Conservation (phyloP, 2,888 invertebrate genomes). For the Heteromurus nitidus region DNA sequence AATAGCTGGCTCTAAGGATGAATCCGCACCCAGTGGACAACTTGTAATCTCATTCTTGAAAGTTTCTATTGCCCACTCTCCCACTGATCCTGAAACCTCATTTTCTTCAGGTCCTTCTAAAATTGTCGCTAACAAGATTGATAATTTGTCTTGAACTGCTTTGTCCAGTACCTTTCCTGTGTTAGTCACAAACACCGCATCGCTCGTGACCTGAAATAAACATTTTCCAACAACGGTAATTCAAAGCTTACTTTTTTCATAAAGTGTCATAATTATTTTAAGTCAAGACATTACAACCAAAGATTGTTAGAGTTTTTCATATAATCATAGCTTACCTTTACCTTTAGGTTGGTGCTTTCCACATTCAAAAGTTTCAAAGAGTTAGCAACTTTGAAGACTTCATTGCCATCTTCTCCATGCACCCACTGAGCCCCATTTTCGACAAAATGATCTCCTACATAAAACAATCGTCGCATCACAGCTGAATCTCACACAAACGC, state of each 20-base stretch:
- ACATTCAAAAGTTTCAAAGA: conserved; percentile 73
- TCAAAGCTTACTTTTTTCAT: too few relatives aligned
- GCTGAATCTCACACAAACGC: too few relatives aligned
- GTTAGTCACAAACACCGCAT: conserved; percentile 52
- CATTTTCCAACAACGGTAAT: too few relatives aligned
- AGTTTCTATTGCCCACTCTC: conserved; percentile 48
- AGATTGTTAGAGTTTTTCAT: too few relatives aligned
- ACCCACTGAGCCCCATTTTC: conserved; percentile 96
- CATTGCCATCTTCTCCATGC: conserved; percentile 92
- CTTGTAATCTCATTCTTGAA: conserved; percentile 50
- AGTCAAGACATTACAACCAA: too few relatives aligned
- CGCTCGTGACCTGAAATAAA: background rate
- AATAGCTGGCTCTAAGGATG: conserved; percentile 25
- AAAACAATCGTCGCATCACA: conserved; percentile 15
- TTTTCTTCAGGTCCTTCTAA: conserved; percentile 51
- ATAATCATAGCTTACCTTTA: background rate
- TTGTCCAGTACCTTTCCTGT: conserved; percentile 45
- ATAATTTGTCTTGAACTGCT: conserved; percentile 19
- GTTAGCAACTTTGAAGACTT: conserved; percentile 90
- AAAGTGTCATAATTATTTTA: too few relatives aligned
- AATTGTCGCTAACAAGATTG: conserved; percentile 22
- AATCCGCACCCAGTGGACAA: conserved; percentile 27
- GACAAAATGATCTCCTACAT: conserved; percentile 78
- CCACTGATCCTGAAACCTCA: conserved; percentile 46
- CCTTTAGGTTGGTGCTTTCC: conserved; percentile 25